Evolutionary conservation across 2,797 vertebrate genomes (phyloP), one percentile per base, ranked within the genome.

Genomic region (Hafferia zeledoni): DNA sequence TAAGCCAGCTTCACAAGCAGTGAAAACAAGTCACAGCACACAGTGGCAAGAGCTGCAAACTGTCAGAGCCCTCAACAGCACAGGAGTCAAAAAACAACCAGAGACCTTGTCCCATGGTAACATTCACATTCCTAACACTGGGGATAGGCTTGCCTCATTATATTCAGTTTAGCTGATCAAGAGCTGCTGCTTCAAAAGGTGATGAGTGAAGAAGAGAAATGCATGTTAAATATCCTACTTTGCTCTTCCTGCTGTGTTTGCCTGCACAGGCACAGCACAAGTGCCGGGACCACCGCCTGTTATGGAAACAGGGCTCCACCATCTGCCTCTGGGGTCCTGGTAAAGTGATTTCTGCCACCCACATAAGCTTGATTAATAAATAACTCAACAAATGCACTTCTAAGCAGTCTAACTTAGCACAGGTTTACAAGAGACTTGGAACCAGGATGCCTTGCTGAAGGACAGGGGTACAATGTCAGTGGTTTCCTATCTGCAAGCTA

Each of bases 71-170:
- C 56, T 31, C 5, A 0, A 33, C 53, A 68, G 56, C 44, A 49
- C 13, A 14, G 11, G 78, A 69, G 33, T 30, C 6, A 4, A 13
- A 76, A 13, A 55, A 6, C 0, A 0, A 30, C 7, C 35, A 13
- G 50, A 72, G 24, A 52, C 37, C 18, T n/a, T 13, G 19, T 30
- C 61, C 37, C 31, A 18, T 0, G 0, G 9, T 5, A 46, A 55
- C 55, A 49, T 8, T 63, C 35, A 53, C 41, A 10, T 69, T 33
- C 17, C 0, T 28, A 60, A 53, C 20, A 43, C 9, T 4, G 35
- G 18, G 22, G 11, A 17, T 1, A 50, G 39, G 35, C 17, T 57
- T 1, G 0, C 23, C 37, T 69, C 17, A 4, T 61, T 80, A 30
- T 13, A 28, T 28, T 59, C 88, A 72, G 41, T 41, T 33, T 37